Percentiles rank a stretch among this genome's conserved stretches.
Evolutionary conservation across 2,797 vertebrate genomes (phyloP).

Genomic region (Ammospiza maritima): DNA sequence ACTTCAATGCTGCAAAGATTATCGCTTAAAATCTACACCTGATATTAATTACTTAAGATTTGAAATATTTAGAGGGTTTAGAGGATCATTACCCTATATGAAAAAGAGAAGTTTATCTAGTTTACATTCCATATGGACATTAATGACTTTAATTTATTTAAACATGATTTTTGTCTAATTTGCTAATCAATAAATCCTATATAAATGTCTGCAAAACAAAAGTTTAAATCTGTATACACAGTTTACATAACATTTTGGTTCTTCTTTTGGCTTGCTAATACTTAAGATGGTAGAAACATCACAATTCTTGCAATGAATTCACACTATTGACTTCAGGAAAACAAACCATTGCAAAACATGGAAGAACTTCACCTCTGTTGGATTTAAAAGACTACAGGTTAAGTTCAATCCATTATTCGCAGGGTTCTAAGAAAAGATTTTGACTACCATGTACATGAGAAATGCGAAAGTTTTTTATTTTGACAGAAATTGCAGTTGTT

Average conservation of each 20-base stretch:
- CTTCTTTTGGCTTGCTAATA: neutral
- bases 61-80: neutral
- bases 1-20: neutral
- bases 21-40: neutral
- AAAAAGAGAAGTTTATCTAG: neutral
- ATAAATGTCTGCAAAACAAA: neutral
- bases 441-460: neutral
- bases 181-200: neutral
- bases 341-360: neutral
- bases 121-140: neutral
- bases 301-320: neutral
- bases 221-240: neutral
- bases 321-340: neutral
- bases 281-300: neutral
- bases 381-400: fast-evolving
- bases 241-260: neutral
- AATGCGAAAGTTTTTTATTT: neutral
- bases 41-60: neutral
- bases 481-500: neutral
- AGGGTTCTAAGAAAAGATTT: neutral
- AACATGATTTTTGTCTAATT: neutral
- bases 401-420: neutral
- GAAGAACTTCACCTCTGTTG: neutral
- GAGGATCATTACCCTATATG: neutral
- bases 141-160: neutral